These are phyloP conservation scores for Porites australiensis DNA, from an alignment of 64 coral and sea anemone species.

Conservation along the genomic window DNA sequence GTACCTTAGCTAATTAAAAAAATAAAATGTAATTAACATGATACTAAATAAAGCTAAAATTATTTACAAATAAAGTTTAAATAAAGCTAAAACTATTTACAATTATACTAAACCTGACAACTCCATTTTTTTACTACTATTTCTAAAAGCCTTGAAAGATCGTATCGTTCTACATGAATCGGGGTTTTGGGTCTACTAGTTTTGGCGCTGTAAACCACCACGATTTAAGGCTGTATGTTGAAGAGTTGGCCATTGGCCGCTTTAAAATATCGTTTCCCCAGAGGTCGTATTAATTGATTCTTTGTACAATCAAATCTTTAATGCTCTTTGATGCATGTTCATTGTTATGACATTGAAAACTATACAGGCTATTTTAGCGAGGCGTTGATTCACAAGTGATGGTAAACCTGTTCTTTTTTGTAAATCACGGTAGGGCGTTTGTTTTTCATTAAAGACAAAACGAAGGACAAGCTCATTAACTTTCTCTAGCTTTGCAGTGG, in stretches of 20 bases:
- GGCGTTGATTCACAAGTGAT: too few species aligned
- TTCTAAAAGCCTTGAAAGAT: too few species aligned
- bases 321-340: not conserved
- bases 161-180: too few species aligned
- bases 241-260: too few species aligned
- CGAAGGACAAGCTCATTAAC: too few species aligned
- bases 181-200: not conserved
- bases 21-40: too few species aligned
- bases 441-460: too few species aligned
- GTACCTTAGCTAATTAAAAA: too few species aligned
- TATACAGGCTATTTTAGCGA: not conserved
- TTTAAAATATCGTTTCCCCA: not conserved
- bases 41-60: not conserved
- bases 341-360: not conserved
- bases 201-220: too few species aligned
- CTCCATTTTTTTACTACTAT: not conserved
- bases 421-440: not conserved
- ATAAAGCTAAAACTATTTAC: not conserved
- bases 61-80: not conserved
- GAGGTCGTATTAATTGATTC: not conserved
- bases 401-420: too few species aligned
- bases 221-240: too few species aligned
- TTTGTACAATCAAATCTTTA: not conserved
- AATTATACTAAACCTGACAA: not conserved
- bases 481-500: too few species aligned